Evolutionary conservation across 2,888 invertebrate species (phyloP).

Genomic region (Leptopilina myrica): DNA sequence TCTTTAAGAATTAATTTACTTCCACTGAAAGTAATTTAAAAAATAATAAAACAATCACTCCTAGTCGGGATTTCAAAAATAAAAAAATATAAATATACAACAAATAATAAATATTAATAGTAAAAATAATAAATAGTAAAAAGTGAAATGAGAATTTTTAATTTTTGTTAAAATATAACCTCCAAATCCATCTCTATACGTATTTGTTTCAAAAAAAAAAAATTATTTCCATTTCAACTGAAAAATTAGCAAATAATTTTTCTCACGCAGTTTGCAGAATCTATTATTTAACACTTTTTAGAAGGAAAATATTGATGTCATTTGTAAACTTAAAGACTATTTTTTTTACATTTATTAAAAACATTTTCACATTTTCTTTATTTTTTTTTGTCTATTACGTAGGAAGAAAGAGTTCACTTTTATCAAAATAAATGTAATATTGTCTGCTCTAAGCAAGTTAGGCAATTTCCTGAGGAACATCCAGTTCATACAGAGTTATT

Average conservation of each 20-base stretch:
- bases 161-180: not conserved
- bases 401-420: not conserved
- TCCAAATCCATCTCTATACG: not conserved
- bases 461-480: conserved; percentile 1
- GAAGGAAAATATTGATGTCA: not conserved
- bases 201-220: not conserved
- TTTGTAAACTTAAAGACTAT: conserved; percentile 6
- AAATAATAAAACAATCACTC: no score
- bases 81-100: no score
- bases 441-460: conserved; percentile 11
- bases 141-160: no score
- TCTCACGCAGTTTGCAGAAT: not conserved
- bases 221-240: not conserved
- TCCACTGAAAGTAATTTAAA: no score
- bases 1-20: no score
- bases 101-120: no score
- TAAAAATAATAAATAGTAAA: no score
- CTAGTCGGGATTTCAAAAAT: no score
- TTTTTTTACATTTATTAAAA: conserved; percentile 5
- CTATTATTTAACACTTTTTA: not conserved
- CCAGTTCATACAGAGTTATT: not conserved
- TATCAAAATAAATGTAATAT: conserved; percentile 9
- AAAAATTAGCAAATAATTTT: not conserved
- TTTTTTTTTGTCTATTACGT: not conserved
- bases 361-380: not conserved